Evolutionary conservation across 2,888 invertebrate genomes (phyloP).

Genomic region (Rambutsinella grinnellia): DNA sequence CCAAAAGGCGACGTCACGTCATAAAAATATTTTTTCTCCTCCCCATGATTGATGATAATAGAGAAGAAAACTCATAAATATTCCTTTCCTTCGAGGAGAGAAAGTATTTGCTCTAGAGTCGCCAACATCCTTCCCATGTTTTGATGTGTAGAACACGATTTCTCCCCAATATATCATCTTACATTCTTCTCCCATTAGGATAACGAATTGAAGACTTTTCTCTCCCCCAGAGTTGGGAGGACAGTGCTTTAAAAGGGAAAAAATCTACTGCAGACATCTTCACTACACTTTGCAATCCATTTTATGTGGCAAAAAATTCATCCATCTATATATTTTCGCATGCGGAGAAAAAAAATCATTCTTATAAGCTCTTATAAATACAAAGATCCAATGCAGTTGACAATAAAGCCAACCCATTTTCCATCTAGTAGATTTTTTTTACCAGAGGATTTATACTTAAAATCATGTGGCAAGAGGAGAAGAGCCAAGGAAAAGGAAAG

Average conservation of each 20-base stretch:
- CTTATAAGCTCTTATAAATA: not conserved
- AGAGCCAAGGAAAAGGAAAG: not conserved
- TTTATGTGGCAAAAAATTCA: not conserved
- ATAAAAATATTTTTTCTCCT: not conserved
- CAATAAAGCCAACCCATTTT: no score
- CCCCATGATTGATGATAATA: not conserved
- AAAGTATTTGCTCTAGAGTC: not conserved
- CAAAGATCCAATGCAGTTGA: not conserved
- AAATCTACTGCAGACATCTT: not conserved
- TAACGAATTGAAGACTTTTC: not conserved
- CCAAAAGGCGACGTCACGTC: not conserved
- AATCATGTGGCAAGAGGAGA: not conserved
- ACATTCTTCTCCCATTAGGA: not conserved
- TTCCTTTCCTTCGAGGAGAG: not conserved
- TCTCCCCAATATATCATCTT: not conserved
- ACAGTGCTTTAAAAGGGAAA: not conserved
- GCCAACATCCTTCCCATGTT: not conserved
- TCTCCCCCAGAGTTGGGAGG: not conserved
- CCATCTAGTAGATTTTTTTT: not conserved
- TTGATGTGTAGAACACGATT: not conserved
- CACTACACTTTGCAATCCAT: not conserved
- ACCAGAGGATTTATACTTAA: not conserved
- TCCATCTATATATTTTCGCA: no score
- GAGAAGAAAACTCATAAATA: not conserved
- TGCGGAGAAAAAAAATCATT: not conserved